A percentile compares a stretch with the other conserved stretches of the same genome.
phyloP scores from a whole-genome alignment of 2,797 vertebrate genomes.

The Artibeus jamaicensis region DNA sequence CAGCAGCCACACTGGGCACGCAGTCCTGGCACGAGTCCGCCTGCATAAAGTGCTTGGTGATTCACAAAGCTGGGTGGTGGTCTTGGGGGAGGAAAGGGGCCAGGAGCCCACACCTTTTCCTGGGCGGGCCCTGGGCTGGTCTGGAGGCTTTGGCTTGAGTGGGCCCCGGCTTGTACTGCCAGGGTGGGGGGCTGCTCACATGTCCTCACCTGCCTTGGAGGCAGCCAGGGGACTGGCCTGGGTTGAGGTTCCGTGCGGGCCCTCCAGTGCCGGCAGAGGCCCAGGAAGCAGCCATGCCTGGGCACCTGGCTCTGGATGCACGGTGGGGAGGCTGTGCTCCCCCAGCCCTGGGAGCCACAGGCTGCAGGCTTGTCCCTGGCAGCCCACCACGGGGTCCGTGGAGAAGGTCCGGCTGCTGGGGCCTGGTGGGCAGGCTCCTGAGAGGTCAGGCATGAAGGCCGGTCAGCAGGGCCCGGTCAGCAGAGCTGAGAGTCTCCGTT shows the following conservation, averaged over 20 bases:
- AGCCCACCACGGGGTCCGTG: neutral
- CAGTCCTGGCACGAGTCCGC: constrained; percentile 49
- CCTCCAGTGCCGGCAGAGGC: neutral
- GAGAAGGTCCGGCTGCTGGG: neutral
- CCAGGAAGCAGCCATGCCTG: neutral
- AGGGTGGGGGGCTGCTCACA: neutral
- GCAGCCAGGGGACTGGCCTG: neutral
- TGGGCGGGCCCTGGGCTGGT: neutral
- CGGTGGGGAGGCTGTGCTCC: neutral
- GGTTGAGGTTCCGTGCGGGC: neutral
- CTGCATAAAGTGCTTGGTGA: constrained; percentile 86
- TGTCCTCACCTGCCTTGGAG: constrained; percentile 16
- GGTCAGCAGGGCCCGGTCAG: constrained; percentile 87
- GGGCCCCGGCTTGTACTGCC: neutral
- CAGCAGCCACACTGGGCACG: constrained; percentile 33
- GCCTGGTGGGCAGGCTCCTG: neutral
- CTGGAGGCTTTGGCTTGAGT: constrained; percentile 71
- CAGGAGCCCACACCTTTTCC: neutral
- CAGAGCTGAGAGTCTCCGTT: constrained; percentile 91
- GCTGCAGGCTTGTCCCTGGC: constrained; percentile 54
- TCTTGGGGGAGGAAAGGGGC: neutral
- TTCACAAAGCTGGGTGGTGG: constrained; percentile 81
- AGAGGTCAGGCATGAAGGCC: constrained; percentile 85
- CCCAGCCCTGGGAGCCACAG: neutral
- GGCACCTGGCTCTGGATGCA: neutral